Evolutionary conservation across 2,888 invertebrate species (phyloP), one percentile per base, ranked within the genome.

Genomic region (Drosophila infuscata): DNA sequence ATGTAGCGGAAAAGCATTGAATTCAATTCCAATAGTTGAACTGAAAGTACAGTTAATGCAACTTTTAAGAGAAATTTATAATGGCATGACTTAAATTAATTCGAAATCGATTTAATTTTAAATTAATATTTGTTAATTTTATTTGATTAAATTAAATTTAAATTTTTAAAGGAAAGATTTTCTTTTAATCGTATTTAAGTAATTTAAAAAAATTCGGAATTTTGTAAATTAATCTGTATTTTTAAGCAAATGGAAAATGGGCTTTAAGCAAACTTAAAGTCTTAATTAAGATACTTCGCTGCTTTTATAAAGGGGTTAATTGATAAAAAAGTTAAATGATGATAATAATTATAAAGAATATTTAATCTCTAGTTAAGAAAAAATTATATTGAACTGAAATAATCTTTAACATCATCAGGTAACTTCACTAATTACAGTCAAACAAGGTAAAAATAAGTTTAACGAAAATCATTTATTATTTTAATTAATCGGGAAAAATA

Each of bases 381-480:
- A 41, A 30, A 33, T 36, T 29, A 46, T 51, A 65, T 68, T 65
- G 64, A 69, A 46, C 58, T 61, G 60, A n/a, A 56, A 38, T 49
- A 52, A 30, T 51, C n/a, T n/a, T 25, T 29, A 30, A n/a, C 38
- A 68, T 41, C 48, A 51, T n/a, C 25, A 38, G 59, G 54, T 43
- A 51, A 57, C 41, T 66, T 41, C 79, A 83, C 83, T 81, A 81
- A 84, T 84, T 79, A 81, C 53, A 58, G 70, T 66, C 81, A 84
- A 84, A 62, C 84, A 70, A 35, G 1, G 9, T 6, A 15, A 29
- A 51, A 38, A 46, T 48, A 46, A 53, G 30, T 65, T 35, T 32
- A 52, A 52, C 62, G 75, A 79, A 82, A 82, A 79, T 82, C 76
- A 84, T 86, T 84, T 86, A 82, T 84, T 82, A 84, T 84, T 86